Evolutionary conservation across 1,140 invertebrate genomes (phyloP).

Genomic region (Temnothorax curvispinosus): DNA sequence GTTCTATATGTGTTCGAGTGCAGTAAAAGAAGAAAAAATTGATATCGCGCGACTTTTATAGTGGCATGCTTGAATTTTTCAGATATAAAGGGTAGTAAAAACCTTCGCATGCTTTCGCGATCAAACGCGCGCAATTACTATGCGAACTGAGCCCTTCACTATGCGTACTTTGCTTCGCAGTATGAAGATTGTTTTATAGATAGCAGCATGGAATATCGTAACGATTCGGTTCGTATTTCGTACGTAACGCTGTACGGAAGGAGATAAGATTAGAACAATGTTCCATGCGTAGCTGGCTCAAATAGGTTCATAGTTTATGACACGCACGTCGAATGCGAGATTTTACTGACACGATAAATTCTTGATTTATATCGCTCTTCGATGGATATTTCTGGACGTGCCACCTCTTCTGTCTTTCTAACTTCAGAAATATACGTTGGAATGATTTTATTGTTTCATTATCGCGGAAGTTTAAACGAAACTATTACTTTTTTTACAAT

Average conservation of each 20-base stretch:
- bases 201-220: not conserved
- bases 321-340: not conserved
- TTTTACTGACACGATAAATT: not conserved
- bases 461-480: not conserved
- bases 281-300: not conserved
- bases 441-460: not conserved
- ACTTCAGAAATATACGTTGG: not conserved
- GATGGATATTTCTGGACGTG: not conserved
- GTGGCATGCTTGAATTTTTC: slow-evolving; percentile 33
- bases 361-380: not conserved
- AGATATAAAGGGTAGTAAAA: not conserved
- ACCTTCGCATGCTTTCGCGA: not conserved
- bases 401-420: not conserved
- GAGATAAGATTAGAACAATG: slow-evolving; percentile 37
- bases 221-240: not conserved
- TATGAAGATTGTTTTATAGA: slow-evolving; percentile 11
- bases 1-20: not conserved
- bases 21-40: not conserved
- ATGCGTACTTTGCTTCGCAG: not conserved
- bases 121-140: slow-evolving; percentile 7
- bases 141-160: not conserved
- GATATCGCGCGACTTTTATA: not conserved
- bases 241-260: not conserved
- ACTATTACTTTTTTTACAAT: not conserved
- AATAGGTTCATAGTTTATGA: slow-evolving; percentile 8